phyloP scores from a whole-genome alignment of 2,888 invertebrate genomes.

The Scotopteryx bipunctaria region DNA sequence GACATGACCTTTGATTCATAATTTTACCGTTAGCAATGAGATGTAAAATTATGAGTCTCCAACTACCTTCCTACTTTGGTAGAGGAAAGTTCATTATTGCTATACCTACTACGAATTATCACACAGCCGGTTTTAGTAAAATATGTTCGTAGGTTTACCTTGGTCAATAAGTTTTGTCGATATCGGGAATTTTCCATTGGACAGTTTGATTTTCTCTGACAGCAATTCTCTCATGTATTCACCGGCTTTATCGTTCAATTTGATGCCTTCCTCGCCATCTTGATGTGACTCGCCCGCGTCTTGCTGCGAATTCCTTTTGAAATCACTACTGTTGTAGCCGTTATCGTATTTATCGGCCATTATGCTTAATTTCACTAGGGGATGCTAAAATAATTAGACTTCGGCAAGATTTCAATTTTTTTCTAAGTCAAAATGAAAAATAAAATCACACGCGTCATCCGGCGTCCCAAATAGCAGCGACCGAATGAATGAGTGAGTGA shows the following conservation, averaged over 20 bases:
- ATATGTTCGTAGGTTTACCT: background rate
- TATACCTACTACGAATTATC: no score
- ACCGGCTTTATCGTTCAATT: constrained; percentile 87
- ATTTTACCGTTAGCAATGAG: constrained; percentile 2
- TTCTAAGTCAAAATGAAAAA: constrained; percentile 8
- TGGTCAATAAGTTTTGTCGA: constrained; percentile 85
- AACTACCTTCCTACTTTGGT: no score
- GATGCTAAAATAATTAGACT: background rate
- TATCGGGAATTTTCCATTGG: constrained; percentile 87
- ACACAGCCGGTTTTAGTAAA: no score
- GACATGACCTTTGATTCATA: constrained; percentile 12
- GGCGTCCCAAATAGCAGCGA: constrained; percentile 16
- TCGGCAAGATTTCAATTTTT: background rate
- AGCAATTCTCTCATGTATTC: constrained; percentile 90
- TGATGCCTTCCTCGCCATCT: constrained; percentile 82
- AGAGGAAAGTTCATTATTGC: no score
- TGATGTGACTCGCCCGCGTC: constrained; percentile 51
- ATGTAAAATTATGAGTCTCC: no score
- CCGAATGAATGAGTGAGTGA: constrained; percentile 16
- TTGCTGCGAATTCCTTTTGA: constrained; percentile 70
- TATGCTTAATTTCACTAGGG: constrained; percentile 24
- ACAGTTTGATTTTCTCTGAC: constrained; percentile 87
- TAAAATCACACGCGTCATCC: constrained; percentile 23
- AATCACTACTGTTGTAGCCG: constrained; percentile 75
- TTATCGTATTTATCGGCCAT: constrained; percentile 74